These are phyloP conservation scores for Scolopax rusticola DNA, from an alignment of 2,797 vertebrate species.

Conservation along the genomic window DNA sequence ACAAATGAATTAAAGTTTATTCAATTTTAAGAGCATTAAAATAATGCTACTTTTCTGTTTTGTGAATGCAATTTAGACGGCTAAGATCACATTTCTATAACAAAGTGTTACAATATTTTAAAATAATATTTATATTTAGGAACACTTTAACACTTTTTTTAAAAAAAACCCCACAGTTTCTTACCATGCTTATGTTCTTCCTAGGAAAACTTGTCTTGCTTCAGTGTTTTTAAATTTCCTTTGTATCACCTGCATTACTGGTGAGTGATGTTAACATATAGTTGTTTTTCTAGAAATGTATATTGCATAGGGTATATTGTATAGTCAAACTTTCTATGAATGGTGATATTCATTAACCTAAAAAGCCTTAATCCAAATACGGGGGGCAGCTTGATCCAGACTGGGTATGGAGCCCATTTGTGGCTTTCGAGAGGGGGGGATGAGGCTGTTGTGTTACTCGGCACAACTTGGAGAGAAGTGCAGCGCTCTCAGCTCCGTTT, in stretches of 20 bases:
- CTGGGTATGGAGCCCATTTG: fast-evolving
- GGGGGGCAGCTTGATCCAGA: neutral
- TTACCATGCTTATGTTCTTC: neutral
- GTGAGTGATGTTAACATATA: neutral
- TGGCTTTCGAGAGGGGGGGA: neutral
- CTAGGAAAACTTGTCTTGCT: neutral
- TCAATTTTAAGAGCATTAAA: neutral
- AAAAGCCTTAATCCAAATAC: neutral
- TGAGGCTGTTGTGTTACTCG: neutral
- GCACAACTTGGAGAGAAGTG: neutral
- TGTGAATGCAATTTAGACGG: neutral
- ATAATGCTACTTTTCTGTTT: neutral
- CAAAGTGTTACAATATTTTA: neutral
- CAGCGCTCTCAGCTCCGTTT: neutral
- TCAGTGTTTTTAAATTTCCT: neutral
- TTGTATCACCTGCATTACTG: neutral
- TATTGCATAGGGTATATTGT: neutral
- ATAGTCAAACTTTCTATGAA: neutral
- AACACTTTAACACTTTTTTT: neutral
- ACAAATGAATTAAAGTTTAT: constrained; percentile 23
- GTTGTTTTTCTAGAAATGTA: neutral
- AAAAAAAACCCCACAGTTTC: neutral
- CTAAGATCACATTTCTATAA: neutral
- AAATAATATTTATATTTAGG: neutral
- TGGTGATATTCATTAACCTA: neutral